A percentile compares a stretch with the other conserved stretches of the same genome.
Evolutionary conservation across 2,113 vertebrate species (phyloP).

Genomic region (Peromyscus maniculatus): DNA sequence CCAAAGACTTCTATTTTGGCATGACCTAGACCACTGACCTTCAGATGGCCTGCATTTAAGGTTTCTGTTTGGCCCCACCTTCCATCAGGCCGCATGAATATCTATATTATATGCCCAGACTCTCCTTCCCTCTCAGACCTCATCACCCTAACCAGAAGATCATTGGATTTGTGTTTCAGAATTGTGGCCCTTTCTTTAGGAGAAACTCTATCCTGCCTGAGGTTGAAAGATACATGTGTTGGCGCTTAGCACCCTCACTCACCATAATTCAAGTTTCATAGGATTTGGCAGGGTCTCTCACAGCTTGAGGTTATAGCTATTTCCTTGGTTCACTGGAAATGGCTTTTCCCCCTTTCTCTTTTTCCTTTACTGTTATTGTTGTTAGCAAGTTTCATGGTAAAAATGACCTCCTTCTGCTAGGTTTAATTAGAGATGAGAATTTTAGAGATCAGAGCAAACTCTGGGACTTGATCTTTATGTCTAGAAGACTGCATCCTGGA

Average conservation of each 20-base stretch:
- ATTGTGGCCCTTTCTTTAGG: conserved; percentile 64
- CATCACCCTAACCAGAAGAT: conserved; percentile 67
- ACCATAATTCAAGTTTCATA: conserved; percentile 67
- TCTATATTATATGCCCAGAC: background rate
- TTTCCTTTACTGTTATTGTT: conserved; percentile 48
- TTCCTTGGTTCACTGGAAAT: conserved; percentile 71
- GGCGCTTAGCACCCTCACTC: conserved; percentile 63
- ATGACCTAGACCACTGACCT: background rate
- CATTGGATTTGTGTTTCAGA: conserved; percentile 69
- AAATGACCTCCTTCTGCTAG: conserved; percentile 57
- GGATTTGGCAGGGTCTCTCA: conserved; percentile 69
- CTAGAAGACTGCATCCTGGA: background rate
- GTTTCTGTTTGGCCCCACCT: background rate
- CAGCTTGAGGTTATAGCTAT: conserved; percentile 70
- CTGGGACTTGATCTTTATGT: background rate
- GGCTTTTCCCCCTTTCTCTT: background rate
- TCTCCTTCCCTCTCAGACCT: conserved; percentile 37
- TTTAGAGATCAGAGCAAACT: conserved; percentile 62
- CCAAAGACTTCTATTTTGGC: conserved; percentile 9
- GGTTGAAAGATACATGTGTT: conserved; percentile 59
- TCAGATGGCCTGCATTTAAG: conserved; percentile 11
- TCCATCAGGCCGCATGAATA: background rate
- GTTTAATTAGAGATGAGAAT: conserved; percentile 65
- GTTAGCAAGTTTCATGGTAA: conserved; percentile 49
- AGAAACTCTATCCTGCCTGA: conserved; percentile 67